Evolutionary conservation across 2,888 invertebrate genomes (phyloP), one percentile per base, ranked within the genome.

Genomic region (Venusia cambrica): DNA sequence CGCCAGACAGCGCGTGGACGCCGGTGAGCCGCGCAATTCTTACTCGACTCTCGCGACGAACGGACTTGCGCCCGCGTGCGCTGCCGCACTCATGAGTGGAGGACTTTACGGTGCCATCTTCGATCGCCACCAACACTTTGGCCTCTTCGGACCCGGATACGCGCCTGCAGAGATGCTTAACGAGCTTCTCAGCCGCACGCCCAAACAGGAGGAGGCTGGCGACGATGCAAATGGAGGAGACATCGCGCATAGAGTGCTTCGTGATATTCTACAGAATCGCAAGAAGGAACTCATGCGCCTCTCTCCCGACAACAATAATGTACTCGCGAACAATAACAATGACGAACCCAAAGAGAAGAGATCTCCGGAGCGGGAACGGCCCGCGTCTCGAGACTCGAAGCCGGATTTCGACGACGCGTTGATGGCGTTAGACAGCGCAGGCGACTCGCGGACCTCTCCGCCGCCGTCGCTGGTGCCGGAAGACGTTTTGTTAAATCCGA

Each of bases 1-100:
- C 89, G 94, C 94, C 90, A 92, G 96, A 92, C 96, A 96, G 92
- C 94, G 96, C 89, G 96, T 96, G 90, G 96, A 96, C 94, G 96
- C 96, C 90, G 96, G 96, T 73, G 96, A 97, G 90, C 94, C 94
- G 88, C 93, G 96, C 88, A 96, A 96, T 91, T 94, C 94, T 87
- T 96, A 96, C 90, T 94, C 85, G 65, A 83, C 84, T 78, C 84
- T 84, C 79, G 77, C 77, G 78, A 79, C 85, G 84, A 84, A 80
- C 83, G 85, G 84, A 75, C 75, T 61, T 66, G 84, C 85, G 85
- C 85, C 81, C 81, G 84, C 75, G 85, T 83, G 85, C 85, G 92
- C 92, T 89, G 92, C 91, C 89, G 92, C 92, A 85, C 94, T 92
- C 89, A 93, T 95, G 89, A 92, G 93, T 77, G 92, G 93, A 83